Percentiles rank a stretch among this genome's conserved stretches.
Conservation (phyloP, 2,113 vertebrate species). For the Neoarius graeffei region DNA sequence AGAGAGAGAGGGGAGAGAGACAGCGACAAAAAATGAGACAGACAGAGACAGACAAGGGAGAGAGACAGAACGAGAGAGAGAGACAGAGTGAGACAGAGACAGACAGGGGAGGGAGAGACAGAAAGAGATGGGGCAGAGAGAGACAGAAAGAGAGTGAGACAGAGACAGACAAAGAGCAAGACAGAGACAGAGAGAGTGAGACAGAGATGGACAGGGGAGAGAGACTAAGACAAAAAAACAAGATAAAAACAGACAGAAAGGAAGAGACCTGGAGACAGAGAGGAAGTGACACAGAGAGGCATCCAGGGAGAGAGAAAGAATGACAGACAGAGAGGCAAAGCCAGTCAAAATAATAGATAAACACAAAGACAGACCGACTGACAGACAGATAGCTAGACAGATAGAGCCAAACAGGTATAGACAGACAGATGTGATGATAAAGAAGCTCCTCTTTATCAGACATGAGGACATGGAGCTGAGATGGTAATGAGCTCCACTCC, state of each 20-base stretch:
- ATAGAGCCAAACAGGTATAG: neutral
- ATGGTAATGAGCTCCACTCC: conserved; percentile 14
- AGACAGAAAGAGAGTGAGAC: neutral
- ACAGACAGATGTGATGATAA: neutral
- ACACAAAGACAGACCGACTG: neutral
- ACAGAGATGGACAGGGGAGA: no score
- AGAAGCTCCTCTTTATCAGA: conserved; percentile 1
- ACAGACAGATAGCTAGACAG: neutral
- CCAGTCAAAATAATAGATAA: neutral
- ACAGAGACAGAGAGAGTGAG: neutral
- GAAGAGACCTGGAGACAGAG: neutral
- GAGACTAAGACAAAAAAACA: neutral
- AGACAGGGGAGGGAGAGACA: neutral
- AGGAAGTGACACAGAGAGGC: neutral
- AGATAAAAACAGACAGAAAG: neutral
- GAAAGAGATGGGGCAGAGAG: neutral
- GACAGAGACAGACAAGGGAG: neutral
- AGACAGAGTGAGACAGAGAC: neutral
- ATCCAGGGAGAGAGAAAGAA: neutral
- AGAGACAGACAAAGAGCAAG: neutral
- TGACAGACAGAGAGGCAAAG: neutral
- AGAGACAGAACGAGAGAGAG: neutral
- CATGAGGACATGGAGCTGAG: neutral
- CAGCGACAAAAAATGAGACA: neutral
- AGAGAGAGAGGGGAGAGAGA: neutral